Base-by-base conservation (phyloP, 53 echinoderm and acorn worm species). In the Holothuria leucospilota region DNA sequence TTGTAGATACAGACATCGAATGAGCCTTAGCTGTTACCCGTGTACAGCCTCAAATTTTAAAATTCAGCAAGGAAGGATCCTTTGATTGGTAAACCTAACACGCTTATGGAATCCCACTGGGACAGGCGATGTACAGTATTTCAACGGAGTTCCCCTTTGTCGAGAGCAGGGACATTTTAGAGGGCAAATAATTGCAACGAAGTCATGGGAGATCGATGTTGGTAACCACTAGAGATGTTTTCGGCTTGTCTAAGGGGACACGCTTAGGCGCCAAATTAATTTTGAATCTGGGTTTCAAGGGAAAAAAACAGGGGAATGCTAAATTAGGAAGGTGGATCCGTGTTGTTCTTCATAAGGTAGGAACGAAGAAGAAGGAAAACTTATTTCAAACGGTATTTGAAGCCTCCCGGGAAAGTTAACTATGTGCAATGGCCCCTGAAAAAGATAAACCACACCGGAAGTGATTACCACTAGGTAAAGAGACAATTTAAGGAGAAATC, bases 121-220 rank as follows among this genome's bases (percentile, higher is more conserved):
- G 75, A 75, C 51, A 52, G 10, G 23, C 75, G 52, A 75, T 25
- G 75, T 75, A 42, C 75, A 75, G 53, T 75, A 51, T 75, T 75
- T 75, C 75, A 75, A 51, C 13, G 49, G 51, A 72, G 26, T 42
- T 75, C 49, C 75, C 51, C 51, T 75, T 21, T 24, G n/a, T 75
- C 16, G 75, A 75, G 52, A 52, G 51, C 75, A 75, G 49, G 75
- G 75, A 75, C 75, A 51, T 75, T 75, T 75, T 51, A 75, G 75
- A 75, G 51, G 75, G 75, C 75, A 75, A 75, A 75, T 75, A 75
- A 75, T 75, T 75, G 75, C 75, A 75, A 52, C 13, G 39, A 52
- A 75, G 75, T 75, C 75, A 75, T 23, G 11, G 53, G 51, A 75
- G 75, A 75, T 75, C 75, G 75, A 75, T 75, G 75, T 26, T 49